Base-by-base conservation (phyloP, 1,140 invertebrate species). In the Phenacoccus solenopsis region DNA sequence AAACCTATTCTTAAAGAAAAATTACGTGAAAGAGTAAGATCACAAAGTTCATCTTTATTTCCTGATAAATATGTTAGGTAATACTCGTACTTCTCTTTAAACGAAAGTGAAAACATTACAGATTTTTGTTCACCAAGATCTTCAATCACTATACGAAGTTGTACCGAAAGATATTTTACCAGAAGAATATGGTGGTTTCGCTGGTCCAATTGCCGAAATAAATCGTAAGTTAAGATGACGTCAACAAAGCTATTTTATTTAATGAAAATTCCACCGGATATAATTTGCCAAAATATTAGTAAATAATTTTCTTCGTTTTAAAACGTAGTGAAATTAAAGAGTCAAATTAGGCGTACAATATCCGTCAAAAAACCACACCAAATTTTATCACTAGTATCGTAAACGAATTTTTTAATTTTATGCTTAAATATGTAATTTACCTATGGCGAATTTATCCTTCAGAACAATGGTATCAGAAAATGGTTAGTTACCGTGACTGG, bases 1-100 rank as follows among this genome's bases (percentile, higher is more conserved):
- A 90, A 90, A 77, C 90, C 89, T 0, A 90, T 92, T 78, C 80
- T 92, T 16, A 91, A 91, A 75, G 90, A 93, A 75, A 93, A 93
- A 78, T 90, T 93, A 69, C 83, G 87, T 72, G 88, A 90, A 75
- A 83, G 91, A 73, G 78, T 80, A 76, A 78, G 76, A 74, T 25
- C 30, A 10, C 16, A 2, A n/a, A 49, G 4, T 7, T 32, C 5
- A 49, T 49, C 16, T 49, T 49, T 16, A 49, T 9, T 9, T 28
- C 24, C 27, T 16, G 21, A 25, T 22, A 5, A 12, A 25, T 49
- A 12, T 22, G 3, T 67, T 2, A 27, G 10, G 61, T 25, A 12
- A 24, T 5, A 5, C 21, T 22, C 16, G 20, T 35, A 56, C n/a
- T n/a, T 67, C 1, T 22, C 28, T 49, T 67, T 27, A n/a, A n/a